phyloP scores from a whole-genome alignment of 2,113 vertebrate genomes.

The Lepisosteus oculatus region DNA sequence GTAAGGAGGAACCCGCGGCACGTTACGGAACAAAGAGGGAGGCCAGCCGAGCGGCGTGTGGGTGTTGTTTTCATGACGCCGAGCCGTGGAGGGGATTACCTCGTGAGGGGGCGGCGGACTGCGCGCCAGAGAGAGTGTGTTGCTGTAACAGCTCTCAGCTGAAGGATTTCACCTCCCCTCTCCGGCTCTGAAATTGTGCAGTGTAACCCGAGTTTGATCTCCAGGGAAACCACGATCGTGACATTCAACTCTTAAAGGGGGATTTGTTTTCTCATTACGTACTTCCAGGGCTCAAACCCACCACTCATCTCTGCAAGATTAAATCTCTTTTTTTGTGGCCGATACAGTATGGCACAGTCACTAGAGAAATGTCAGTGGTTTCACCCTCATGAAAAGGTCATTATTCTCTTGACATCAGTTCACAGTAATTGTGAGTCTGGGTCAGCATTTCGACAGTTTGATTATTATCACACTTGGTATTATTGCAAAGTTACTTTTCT shows the following conservation, averaged over 20 bases:
- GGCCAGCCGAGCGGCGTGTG: conserved; percentile 15
- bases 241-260: not conserved
- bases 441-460: too few species aligned
- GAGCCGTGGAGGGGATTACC: conserved; percentile 38
- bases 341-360: not conserved
- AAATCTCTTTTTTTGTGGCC: too few species aligned
- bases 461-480: too few species aligned
- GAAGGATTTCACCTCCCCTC: conserved; percentile 29
- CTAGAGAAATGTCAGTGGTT: not conserved
- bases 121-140: not conserved
- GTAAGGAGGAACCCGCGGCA: not conserved
- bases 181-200: not conserved
- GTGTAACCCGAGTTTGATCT: conserved; percentile 16
- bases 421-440: too few species aligned
- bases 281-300: too few species aligned
- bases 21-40: not conserved
- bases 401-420: too few species aligned
- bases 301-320: too few species aligned
- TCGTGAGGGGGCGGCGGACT: conserved; percentile 25
- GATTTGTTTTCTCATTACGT: too few species aligned
- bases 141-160: conserved; percentile 15
- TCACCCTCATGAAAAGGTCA: not conserved
- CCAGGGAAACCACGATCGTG: not conserved
- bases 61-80: conserved; percentile 22
- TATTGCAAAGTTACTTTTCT: too few species aligned